Evolutionary conservation across 1,140 invertebrate genomes (phyloP).

Genomic region (Listronotus oregonensis): DNA sequence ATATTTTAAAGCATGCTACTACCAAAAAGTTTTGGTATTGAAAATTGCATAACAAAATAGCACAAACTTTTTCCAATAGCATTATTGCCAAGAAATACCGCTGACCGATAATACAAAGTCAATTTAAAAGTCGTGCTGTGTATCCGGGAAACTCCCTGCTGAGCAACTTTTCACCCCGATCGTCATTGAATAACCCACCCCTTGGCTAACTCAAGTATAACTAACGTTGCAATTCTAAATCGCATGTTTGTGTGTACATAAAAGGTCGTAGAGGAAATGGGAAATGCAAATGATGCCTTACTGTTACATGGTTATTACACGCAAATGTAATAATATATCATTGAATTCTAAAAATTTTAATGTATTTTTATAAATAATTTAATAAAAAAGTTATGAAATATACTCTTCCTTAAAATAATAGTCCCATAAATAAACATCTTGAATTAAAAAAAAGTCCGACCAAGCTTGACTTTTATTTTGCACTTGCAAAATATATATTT

Average conservation of each 20-base stretch:
- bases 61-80: background rate
- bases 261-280: constrained; percentile 39
- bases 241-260: constrained; percentile 38
- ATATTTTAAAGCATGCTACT: background rate
- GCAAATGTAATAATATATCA: background rate
- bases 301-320: constrained; percentile 31
- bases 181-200: constrained; percentile 32
- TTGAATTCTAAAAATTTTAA: no score
- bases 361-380: no score
- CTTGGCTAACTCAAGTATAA: constrained; percentile 23
- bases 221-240: constrained; percentile 42
- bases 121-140: constrained; percentile 39
- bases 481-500: no score
- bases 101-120: constrained; percentile 25
- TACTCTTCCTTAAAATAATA: no score
- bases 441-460: no score
- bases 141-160: constrained; percentile 37
- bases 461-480: no score
- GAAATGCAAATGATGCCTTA: constrained; percentile 38
- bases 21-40: background rate
- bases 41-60: background rate
- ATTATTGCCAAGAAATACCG: background rate
- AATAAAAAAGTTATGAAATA: no score
- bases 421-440: no score
- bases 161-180: constrained; percentile 42